Evolutionary conservation across 1,140 invertebrate genomes (phyloP), one percentile per base, ranked within the genome.

Genomic region (Stegodyphus mimosarum): DNA sequence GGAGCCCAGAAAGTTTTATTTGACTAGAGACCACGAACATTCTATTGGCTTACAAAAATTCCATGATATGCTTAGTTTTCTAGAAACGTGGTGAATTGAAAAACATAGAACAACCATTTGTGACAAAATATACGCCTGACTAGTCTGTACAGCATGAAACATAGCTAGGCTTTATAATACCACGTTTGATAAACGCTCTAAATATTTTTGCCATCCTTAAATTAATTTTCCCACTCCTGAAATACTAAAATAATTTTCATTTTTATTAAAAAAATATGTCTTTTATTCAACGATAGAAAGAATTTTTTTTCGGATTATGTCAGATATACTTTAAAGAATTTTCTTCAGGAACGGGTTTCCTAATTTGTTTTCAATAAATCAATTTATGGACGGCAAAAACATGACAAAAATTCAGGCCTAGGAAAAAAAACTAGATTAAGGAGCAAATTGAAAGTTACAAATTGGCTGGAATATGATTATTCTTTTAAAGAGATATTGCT

Each of bases 181-280:
- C 60, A 84, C 64, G 18, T 67, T 69, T 55, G 51, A 75, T 69
- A 84, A 75, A 84, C 50, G 50, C 66, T 69, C 81, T 84, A 84
- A 55, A 69, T 75, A 84, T 84, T 84, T 84, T 84, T 84, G 81
- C 81, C 81, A 49, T 75, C 81, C 81, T 75, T 84, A 84, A 84
- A 76, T 69, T 76, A 84, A 84, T 73, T 17, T 33, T 66, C 13
- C 7, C 70, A 13, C 64, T 79, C 77, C 66, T 63, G 53, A 49
- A 55, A 69, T 84, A 69, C 15, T 55, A 84, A 84, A 75, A 75
- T 53, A 76, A 75, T 17, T 84, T 72, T 55, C 17, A 13, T 15
- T 5, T 81, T 73, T 73, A 15, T 75, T 84, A 84, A 84, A 84
- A 84, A 84, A 84, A 84, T 84, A 84, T 69, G 18, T 49, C 55